Evolutionary conservation across 2,888 invertebrate species (phyloP), one percentile per base, ranked within the genome.

Genomic region (Mesodorylaimus sp.): DNA sequence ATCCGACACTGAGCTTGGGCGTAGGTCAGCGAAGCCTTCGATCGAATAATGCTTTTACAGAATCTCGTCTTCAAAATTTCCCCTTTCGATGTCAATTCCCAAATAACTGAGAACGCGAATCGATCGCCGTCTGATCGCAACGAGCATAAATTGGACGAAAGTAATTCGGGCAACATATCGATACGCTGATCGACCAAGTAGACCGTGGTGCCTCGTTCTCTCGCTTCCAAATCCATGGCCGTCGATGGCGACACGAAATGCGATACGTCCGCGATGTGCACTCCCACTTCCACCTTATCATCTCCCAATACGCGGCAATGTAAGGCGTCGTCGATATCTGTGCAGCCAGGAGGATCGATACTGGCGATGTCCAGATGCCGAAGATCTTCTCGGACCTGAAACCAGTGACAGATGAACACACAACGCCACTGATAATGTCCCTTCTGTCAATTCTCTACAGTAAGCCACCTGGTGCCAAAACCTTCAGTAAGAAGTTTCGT

Each of bases 181-280:
- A 73, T 73, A 52, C 73, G 65, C 60, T 82, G 82, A 19, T 21
- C 91, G 2, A 89, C 87, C 28, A 97, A 73, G 68, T 97, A 97
- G 0, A 95, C 93, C 0, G 95, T 93, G 0, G 95, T 97, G 3
- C 87, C 85, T 57, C 97, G 74, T n/a, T 78, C 75, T 0, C 86
- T 83, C 0, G 95, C 95, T 68, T 95, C 93, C 56, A 77, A 75
- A 62, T 97, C 95, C 47, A 97, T 66, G 0, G 93, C 84, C 29
- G 83, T 89, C 48, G 83, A 57, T 0, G 93, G 91, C 41, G 87
- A 73, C 52, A 97, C 87, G 63, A 95, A 97, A 71, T 97, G 84
- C 1, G 89, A 86, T 5, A 97, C 97, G 72, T 97, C 97, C 3
- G 97, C 97, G 54, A 97, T 97, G 64, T 97, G 97, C 0, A 97